Evolutionary conservation across 2,113 vertebrate species (phyloP).

Genomic region (Eulacestoma nigropectus): DNA sequence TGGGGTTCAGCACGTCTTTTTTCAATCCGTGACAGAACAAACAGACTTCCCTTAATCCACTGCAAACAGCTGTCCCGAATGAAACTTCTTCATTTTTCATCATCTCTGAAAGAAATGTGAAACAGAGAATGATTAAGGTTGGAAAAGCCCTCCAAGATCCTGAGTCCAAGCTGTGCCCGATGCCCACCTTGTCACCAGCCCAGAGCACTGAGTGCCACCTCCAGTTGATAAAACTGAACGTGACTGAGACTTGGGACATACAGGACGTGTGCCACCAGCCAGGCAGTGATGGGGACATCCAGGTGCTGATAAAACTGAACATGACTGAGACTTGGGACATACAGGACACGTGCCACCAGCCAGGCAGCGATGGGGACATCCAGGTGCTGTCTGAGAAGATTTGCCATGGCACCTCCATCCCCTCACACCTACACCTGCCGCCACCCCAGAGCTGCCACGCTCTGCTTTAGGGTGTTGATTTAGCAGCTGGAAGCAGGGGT

Average conservation of each 20-base stretch:
- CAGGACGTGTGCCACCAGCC: neutral
- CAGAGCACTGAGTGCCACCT: fast-evolving
- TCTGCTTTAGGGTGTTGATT: fast-evolving
- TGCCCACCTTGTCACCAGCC: neutral
- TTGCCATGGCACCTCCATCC: fast-evolving
- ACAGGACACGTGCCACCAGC: neutral
- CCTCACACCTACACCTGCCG: neutral
- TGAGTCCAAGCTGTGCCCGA: neutral
- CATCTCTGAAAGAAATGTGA: neutral
- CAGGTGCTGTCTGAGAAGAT: neutral
- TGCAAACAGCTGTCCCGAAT: neutral
- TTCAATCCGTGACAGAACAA: neutral
- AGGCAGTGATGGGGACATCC: neutral
- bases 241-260: neutral
- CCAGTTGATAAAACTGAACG: neutral
- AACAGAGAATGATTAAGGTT: neutral
- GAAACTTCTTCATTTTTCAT: neutral
- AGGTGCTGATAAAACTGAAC: neutral
- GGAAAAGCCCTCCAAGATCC: neutral
- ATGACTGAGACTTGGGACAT: neutral
- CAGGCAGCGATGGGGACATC: neutral
- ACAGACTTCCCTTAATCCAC: neutral
- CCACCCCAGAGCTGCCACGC: neutral
- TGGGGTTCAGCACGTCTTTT: neutral
- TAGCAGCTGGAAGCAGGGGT: neutral